Percentiles rank a stretch among this genome's conserved stretches.
Conservation (phyloP, 1,140 invertebrate genomes). For the Ditylenchus dipsaci region DNA sequence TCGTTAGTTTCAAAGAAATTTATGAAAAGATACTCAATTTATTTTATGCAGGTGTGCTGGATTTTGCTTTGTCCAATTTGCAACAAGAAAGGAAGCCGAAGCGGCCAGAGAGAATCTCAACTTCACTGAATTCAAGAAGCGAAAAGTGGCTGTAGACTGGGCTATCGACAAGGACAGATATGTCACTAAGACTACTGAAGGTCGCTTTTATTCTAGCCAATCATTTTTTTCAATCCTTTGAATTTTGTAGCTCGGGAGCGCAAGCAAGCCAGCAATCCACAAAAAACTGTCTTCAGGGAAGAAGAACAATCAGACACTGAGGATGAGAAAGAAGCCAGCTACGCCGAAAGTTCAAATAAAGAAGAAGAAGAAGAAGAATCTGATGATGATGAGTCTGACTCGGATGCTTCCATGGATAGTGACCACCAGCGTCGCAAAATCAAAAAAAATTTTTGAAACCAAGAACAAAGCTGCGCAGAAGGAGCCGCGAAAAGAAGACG, state of each 20-base stretch:
- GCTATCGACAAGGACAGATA: constrained; percentile 40
- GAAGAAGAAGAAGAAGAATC: constrained; percentile 20
- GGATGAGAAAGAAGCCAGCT: constrained; percentile 13
- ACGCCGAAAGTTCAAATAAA: constrained; percentile 8
- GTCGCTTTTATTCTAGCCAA: constrained; percentile 1
- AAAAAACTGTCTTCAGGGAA: constrained; percentile 13
- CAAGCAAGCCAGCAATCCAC: constrained; percentile 17
- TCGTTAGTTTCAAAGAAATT: constrained; percentile 4
- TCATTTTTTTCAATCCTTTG: not conserved
- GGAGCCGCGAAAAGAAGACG: constrained; percentile 27
- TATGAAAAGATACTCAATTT: too few species aligned
- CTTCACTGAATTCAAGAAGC: constrained; percentile 42
- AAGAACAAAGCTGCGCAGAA: constrained; percentile 18
- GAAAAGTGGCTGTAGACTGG: constrained; percentile 48
- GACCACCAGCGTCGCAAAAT: constrained; percentile 9
- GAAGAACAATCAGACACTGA: constrained; percentile 15
- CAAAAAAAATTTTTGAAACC: constrained; percentile 11
- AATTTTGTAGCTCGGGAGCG: not conserved
- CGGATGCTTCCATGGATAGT: constrained; percentile 11
- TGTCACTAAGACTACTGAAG: constrained; percentile 15
- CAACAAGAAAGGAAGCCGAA: constrained; percentile 20
- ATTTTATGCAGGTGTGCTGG: constrained; percentile 34
- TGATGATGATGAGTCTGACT: constrained; percentile 10
- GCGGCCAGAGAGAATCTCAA: constrained; percentile 35
- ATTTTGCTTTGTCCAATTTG: constrained; percentile 45